phyloP scores from a whole-genome alignment of 2,797 vertebrate genomes.

The Enteromius argenteus region DNA sequence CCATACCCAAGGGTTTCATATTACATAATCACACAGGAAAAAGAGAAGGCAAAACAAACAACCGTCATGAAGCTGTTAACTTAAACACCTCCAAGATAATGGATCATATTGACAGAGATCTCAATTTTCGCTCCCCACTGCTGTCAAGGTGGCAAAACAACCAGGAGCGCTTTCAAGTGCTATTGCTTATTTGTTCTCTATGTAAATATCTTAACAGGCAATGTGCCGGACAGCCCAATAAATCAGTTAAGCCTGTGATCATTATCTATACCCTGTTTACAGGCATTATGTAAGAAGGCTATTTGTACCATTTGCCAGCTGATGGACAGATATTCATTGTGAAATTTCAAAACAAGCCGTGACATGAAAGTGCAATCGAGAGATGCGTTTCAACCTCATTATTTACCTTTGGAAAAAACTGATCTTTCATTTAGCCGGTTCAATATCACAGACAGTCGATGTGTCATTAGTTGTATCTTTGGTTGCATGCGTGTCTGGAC shows the following conservation, averaged over 20 bases:
- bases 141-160: conserved; percentile 64
- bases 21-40: background rate
- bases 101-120: conserved; percentile 68
- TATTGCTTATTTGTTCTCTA: conserved; percentile 57
- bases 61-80: conserved; percentile 22
- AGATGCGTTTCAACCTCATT: conserved; percentile 46
- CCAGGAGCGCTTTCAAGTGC: conserved; percentile 70
- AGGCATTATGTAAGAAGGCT: conserved; percentile 57
- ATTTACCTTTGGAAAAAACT: conserved; percentile 31
- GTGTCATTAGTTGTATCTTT: conserved; percentile 23
- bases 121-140: conserved; percentile 68
- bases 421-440: conserved; percentile 37
- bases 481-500: conserved; percentile 8
- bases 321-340: conserved; percentile 57
- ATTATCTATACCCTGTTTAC: conserved; percentile 60
- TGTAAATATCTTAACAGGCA: conserved; percentile 59
- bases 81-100: conserved; percentile 67
- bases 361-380: conserved; percentile 45
- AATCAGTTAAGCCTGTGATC: conserved; percentile 59
- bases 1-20: background rate
- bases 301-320: conserved; percentile 54
- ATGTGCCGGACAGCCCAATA: conserved; percentile 56
- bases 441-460: conserved; percentile 21
- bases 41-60: background rate
- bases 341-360: conserved; percentile 50